Percentiles rank a stretch among this genome's conserved stretches.
Evolutionary conservation across 2,113 vertebrate genomes (phyloP).

Genomic region (Isichthys henryi): DNA sequence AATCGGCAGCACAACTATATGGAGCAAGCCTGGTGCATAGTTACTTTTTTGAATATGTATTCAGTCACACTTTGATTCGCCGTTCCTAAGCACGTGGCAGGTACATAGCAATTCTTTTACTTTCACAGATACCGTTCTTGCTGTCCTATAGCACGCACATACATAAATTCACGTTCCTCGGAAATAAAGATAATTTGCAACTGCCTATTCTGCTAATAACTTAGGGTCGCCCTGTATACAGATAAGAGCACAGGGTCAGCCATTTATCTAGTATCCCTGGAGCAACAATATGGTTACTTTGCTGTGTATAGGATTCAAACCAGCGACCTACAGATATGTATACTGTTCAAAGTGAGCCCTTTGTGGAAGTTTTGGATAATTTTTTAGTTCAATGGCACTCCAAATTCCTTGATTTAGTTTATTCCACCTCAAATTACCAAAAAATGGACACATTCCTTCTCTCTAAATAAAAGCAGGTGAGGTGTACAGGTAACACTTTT

Average conservation of each 20-base stretch:
- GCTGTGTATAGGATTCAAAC: neutral
- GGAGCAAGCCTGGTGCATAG: neutral
- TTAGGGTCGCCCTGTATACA: neutral
- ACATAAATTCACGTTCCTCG: neutral
- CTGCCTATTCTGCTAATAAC: neutral
- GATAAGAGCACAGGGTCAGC: neutral
- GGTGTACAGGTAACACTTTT: neutral
- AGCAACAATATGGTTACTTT: neutral
- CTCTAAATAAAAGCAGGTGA: neutral
- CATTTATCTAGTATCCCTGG: neutral
- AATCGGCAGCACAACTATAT: neutral
- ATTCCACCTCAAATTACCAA: neutral
- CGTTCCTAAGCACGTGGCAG: neutral
- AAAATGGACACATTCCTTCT: neutral
- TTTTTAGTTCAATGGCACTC: neutral
- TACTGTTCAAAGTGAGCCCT: neutral
- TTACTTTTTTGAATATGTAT: neutral
- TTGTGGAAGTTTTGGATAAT: neutral
- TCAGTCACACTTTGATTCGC: neutral
- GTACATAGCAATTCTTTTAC: neutral
- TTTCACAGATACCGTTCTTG: neutral
- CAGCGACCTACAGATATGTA: neutral
- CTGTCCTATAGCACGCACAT: neutral
- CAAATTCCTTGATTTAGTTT: neutral
- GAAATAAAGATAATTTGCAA: neutral